Conservation (phyloP, 2,888 invertebrate genomes). For the Teleogryllus oceanicus region DNA sequence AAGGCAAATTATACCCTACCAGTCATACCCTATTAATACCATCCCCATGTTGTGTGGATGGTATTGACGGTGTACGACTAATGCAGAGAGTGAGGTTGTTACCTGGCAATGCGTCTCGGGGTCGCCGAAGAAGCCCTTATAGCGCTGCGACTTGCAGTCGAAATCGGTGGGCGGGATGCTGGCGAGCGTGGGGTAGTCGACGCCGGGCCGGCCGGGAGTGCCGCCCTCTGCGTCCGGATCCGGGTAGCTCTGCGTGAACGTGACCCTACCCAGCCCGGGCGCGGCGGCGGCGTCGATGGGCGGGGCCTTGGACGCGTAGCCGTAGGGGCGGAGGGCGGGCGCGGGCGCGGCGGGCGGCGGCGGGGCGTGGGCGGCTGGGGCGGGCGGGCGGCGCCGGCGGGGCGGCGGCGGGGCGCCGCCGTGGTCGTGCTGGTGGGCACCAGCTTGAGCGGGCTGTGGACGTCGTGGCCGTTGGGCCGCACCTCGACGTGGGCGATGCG, state of each 20-base stretch:
- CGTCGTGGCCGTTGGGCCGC: not conserved
- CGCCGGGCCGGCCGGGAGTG: conserved; percentile 60
- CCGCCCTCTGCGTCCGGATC: conserved; percentile 40
- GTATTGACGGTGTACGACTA: too few relatives aligned
- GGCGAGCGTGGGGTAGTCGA: conserved; percentile 76
- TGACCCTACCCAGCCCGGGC: not conserved
- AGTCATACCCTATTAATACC: too few relatives aligned
- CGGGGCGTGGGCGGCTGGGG: not conserved
- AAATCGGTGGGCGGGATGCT: conserved; percentile 74
- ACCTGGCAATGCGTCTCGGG: conserved; percentile 83
- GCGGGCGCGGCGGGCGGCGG: not conserved
- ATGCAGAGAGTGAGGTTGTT: conserved; percentile 36
- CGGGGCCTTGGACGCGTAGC: conserved; percentile 19
- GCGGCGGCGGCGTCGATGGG: not conserved
- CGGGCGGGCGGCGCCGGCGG: not conserved
- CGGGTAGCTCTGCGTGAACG: conserved; percentile 30
- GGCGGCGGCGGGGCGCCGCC: not conserved
- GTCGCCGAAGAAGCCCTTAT: conserved; percentile 88
- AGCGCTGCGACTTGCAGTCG: conserved; percentile 77
- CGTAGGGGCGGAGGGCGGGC: not conserved
- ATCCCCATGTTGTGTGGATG: too few relatives aligned
- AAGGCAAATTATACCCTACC: too few relatives aligned
- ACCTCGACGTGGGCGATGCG: conserved; percentile 19
- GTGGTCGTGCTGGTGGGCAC: not conserved
- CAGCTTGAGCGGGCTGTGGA: not conserved